Base-by-base conservation (phyloP, 2,797 vertebrate species). In the Channallabes apus region DNA sequence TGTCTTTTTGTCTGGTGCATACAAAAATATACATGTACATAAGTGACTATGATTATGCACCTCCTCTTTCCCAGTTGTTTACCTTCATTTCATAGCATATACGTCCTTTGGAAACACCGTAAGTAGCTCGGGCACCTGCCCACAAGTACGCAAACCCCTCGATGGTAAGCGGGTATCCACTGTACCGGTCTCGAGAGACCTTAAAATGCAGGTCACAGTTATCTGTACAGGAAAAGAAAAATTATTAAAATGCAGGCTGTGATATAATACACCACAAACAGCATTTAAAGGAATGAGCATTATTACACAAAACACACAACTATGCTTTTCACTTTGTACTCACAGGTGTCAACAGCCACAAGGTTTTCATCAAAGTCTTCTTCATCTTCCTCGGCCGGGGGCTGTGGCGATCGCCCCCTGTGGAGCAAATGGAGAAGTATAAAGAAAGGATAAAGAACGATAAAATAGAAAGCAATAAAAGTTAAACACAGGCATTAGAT, bases 51-150 rank as follows among this genome's bases (percentile, higher is more conserved):
- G 27, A 77, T 22, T 15, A 38, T 4, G 2, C n/a, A 62, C 22
- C 35, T 24, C 0, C n/a, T 18, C 11, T 58, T 11, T 22, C 12
- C 56, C 12, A 18, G 24, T 68, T 14, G 12, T 46, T 68, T 92
- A 97, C 97, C 97, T 97, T 98, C 94, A 98, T 95, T 93, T 99
- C 97, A 11, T 95, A 98, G 88, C 96, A 98, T 72, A 99, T 95
- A 0, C 96, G 95, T 4, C 97, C 97, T 82, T 90, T 93, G 79
- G 90, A 93, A 83, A 96, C 95, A 0, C 97, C 97, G 0, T 98
- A 97, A 20, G 96, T 95, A 18, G 96, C 97, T 29, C 97, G 93
- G 2, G 97, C 97, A 46, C 97, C 97, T 0, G 97, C 96, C 97
- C 97, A 99, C 62, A 99, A 93, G 89, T 96, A 99, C 29, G 97